Evolutionary conservation across 2,113 vertebrate species (phyloP).

Genomic region (Ailurus styani): DNA sequence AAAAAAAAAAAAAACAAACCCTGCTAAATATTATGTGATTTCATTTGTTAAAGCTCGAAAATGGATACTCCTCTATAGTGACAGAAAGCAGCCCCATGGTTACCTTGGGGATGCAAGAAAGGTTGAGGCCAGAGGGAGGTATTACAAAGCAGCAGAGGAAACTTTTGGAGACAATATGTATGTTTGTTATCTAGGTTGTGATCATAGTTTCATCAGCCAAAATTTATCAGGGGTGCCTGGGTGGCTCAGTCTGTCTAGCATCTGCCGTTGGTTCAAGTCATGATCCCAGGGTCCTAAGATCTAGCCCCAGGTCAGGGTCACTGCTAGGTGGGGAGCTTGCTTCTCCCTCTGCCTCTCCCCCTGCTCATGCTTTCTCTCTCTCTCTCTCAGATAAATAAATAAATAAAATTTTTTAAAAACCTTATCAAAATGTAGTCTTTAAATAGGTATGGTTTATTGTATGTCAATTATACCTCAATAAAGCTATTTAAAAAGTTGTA

Average conservation of each 20-base stretch:
- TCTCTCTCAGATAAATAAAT: no score
- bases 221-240: no score
- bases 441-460: neutral
- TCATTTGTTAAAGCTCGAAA: neutral
- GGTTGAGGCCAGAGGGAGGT: accelerated
- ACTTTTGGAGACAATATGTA: accelerated
- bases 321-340: no score
- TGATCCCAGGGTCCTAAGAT: no score
- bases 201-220: neutral
- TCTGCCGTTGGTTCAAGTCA: no score
- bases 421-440: neutral
- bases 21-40: neutral
- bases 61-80: neutral
- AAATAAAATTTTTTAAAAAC: no score
- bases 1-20: neutral
- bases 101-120: neutral
- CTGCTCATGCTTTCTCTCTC: no score
- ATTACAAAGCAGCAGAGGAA: neutral
- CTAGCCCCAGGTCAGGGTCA: no score
- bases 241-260: no score
- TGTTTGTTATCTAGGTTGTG: neutral
- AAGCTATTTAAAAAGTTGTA: neutral
- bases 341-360: no score
- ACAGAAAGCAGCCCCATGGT: neutral
- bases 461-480: neutral